A percentile compares a stretch with the other conserved stretches of the same genome.
These are phyloP conservation scores for Cyanoramphus novaezelandiae DNA, from an alignment of 2,113 vertebrate species.

Conservation along the genomic window DNA sequence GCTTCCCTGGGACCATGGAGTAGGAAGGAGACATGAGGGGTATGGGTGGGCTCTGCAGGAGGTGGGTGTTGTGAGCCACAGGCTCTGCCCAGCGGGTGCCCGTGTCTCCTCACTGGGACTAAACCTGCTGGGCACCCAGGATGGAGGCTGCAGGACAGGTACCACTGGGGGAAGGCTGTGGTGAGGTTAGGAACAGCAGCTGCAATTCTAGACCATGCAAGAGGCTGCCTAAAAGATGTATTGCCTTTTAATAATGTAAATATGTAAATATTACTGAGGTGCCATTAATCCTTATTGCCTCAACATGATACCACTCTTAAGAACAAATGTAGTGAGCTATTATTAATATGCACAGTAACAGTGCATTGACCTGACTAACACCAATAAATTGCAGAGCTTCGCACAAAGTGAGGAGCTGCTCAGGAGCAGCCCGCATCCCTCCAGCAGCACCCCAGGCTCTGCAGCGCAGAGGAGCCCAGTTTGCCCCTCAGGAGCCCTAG, in stretches of 20 bases:
- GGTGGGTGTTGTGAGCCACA: neutral
- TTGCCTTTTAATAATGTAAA: slow-evolving; percentile 70
- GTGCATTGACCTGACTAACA: slow-evolving; percentile 25
- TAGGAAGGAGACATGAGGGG: rapidly evolving
- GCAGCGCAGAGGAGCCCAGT: neutral
- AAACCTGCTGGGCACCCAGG: neutral
- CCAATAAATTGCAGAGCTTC: slow-evolving; percentile 15
- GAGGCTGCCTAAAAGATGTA: slow-evolving; percentile 38
- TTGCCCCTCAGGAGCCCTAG: neutral
- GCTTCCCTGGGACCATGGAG: neutral
- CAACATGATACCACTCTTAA: slow-evolving; percentile 59
- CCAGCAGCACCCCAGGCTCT: neutral
- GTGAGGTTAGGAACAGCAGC: neutral
- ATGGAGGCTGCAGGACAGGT: neutral
- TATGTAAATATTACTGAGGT: slow-evolving; percentile 66
- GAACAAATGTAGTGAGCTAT: slow-evolving; percentile 62
- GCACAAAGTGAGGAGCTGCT: neutral
- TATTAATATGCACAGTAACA: slow-evolving; percentile 65
- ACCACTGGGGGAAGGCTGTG: neutral
- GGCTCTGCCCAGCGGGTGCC: neutral
- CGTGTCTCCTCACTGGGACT: neutral
- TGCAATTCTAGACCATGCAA: slow-evolving; percentile 39
- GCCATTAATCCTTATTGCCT: slow-evolving; percentile 68
- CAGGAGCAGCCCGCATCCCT: neutral
- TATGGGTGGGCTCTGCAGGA: neutral